Percentiles rank a stretch among this genome's conserved stretches.
Conservation (phyloP, 2,113 vertebrate genomes). For the Paradisaea rubra region DNA sequence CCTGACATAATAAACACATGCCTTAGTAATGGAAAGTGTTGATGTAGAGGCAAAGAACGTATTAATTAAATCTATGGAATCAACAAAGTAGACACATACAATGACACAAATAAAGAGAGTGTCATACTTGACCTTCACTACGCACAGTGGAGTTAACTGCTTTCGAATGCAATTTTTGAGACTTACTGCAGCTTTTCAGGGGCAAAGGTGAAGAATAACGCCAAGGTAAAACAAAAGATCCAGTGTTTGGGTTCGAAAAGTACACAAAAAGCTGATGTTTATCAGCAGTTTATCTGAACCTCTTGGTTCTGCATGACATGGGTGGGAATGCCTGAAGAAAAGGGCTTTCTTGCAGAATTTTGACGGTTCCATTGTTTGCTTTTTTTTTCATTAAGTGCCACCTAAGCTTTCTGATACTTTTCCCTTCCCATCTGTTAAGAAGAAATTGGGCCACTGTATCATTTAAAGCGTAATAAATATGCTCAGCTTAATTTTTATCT, state of each 20-base stretch:
- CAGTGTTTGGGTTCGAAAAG: neutral
- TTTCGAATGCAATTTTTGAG: neutral
- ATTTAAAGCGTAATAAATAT: neutral
- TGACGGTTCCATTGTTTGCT: neutral
- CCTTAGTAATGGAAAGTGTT: neutral
- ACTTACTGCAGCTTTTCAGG: neutral
- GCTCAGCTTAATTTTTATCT: neutral
- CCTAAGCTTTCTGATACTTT: neutral
- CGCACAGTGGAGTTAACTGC: neutral
- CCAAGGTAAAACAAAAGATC: neutral
- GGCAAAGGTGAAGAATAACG: conserved; percentile 2
- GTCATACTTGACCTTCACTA: neutral
- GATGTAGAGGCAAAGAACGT: neutral
- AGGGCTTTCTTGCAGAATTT: neutral
- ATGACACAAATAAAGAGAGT: neutral
- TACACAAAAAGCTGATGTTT: neutral
- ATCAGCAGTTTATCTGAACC: neutral
- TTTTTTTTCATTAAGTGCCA: neutral
- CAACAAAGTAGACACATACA: neutral
- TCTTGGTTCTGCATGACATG: neutral
- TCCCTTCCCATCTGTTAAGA: neutral
- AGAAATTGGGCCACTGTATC: neutral
- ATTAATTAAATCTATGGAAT: neutral
- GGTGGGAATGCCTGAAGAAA: neutral
- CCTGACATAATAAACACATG: neutral